phyloP scores from a whole-genome alignment of 2,888 invertebrate genomes.

The Macrosoma leucophasiata region DNA sequence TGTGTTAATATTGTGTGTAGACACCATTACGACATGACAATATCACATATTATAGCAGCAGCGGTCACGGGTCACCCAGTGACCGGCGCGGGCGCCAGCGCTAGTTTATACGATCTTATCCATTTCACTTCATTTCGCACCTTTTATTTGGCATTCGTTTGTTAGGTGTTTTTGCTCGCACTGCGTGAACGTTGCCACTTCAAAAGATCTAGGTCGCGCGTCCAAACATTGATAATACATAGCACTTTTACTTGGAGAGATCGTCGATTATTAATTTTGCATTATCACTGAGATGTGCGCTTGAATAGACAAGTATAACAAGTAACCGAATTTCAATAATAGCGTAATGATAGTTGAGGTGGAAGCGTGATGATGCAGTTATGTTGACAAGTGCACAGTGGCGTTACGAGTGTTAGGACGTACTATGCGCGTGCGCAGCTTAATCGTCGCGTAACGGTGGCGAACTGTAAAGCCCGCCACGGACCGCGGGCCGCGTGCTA shows the following conservation, averaged over 20 bases:
- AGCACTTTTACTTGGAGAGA: constrained; percentile 66
- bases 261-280: constrained; percentile 46
- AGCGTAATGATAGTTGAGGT: constrained; percentile 17
- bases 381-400: constrained; percentile 30
- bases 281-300: constrained; percentile 33
- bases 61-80: constrained; percentile 23
- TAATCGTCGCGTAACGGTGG: constrained; percentile 73
- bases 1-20: constrained; percentile 54
- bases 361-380: constrained; percentile 29
- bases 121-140: constrained; percentile 48
- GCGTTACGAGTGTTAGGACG: constrained; percentile 31
- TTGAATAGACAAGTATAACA: constrained; percentile 19
- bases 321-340: constrained; percentile 24
- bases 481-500: constrained; percentile 68
- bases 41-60: constrained; percentile 30
- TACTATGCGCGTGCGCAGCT: constrained; percentile 55
- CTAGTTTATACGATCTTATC: constrained; percentile 24
- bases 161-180: constrained; percentile 49
- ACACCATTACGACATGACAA: constrained; percentile 50
- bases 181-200: constrained; percentile 35
- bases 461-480: constrained; percentile 71
- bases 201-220: constrained; percentile 60
- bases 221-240: constrained; percentile 52
- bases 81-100: constrained; percentile 11
- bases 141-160: constrained; percentile 50